Conservation (phyloP, 2,113 vertebrate species). For the Platichthys flesus region DNA sequence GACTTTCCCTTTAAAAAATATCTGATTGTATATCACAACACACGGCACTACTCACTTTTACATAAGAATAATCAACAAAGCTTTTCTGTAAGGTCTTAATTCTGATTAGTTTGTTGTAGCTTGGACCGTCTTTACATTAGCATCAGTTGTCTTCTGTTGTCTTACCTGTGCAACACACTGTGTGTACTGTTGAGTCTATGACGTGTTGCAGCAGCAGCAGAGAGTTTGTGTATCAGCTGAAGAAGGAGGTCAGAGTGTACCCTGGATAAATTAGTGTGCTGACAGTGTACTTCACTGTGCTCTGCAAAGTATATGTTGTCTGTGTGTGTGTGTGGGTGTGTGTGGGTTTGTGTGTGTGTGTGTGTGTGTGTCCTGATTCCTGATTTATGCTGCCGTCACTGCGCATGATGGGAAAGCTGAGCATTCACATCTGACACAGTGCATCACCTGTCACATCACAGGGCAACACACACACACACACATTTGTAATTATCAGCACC, state of each 20-base stretch:
- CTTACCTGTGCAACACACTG: too few species aligned
- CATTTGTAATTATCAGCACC: conserved; percentile 7
- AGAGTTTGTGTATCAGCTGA: background rate
- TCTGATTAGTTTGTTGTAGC: too few species aligned
- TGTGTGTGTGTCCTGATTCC: too few species aligned
- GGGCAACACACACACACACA: conserved; percentile 15
- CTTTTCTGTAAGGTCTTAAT: too few species aligned
- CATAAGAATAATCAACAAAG: too few species aligned
- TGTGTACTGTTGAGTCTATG: background rate
- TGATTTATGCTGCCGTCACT: conserved; percentile 57
- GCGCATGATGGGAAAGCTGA: conserved; percentile 60
- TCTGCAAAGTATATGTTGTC: background rate
- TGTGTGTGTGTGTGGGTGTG: too few species aligned
- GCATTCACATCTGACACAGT: conserved; percentile 36
- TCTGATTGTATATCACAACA: background rate
- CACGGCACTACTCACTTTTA: too few species aligned
- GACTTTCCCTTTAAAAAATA: background rate
- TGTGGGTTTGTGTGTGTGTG: too few species aligned
- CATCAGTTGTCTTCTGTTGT: too few species aligned
- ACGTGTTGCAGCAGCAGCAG: background rate
- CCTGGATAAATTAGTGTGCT: background rate
- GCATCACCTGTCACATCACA: conserved; percentile 42
- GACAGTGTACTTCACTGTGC: background rate
- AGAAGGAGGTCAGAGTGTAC: background rate
- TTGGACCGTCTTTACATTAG: too few species aligned